Evolutionary conservation across 2,113 vertebrate genomes (phyloP).

Genomic region (Callopanchax toddi): DNA sequence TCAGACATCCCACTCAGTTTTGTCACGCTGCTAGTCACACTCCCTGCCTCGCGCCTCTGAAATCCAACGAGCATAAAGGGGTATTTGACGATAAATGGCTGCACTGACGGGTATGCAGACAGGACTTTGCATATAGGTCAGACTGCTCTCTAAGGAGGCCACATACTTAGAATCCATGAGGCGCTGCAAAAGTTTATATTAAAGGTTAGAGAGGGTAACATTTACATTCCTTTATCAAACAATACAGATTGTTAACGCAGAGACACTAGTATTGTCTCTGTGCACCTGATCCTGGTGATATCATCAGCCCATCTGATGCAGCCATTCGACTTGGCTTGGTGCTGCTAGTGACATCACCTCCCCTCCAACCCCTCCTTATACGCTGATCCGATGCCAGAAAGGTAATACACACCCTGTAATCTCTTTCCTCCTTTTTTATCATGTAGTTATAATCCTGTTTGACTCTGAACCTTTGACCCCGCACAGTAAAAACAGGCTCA

Average conservation of each 20-base stretch:
- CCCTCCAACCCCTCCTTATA: background rate
- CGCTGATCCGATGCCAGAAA: slow-evolving; percentile 9
- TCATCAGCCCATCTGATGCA: slow-evolving; percentile 20
- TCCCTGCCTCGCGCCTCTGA: slow-evolving; percentile 45
- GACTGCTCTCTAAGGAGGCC: slow-evolving; percentile 29
- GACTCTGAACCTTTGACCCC: background rate
- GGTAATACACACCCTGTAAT: background rate
- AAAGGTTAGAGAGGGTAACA: background rate
- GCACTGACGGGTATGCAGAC: slow-evolving; percentile 17
- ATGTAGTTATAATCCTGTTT: background rate
- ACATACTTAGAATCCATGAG: background rate
- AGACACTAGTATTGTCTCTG: slow-evolving; percentile 12
- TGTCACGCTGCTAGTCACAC: slow-evolving; percentile 60
- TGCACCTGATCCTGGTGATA: slow-evolving; percentile 34
- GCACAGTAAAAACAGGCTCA: background rate
- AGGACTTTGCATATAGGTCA: slow-evolving; percentile 45
- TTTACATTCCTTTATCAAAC: background rate
- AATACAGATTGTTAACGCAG: background rate
- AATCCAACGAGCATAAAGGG: slow-evolving; percentile 27
- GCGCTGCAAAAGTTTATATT: slow-evolving; percentile 19
- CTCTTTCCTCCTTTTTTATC: background rate
- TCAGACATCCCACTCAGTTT: slow-evolving; percentile 30
- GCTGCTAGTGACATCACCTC: slow-evolving; percentile 29
- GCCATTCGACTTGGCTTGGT: slow-evolving; percentile 18
- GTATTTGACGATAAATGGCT: background rate